Evolutionary conservation across 2,797 vertebrate genomes (phyloP).

Genomic region (Naso thynnoides): DNA sequence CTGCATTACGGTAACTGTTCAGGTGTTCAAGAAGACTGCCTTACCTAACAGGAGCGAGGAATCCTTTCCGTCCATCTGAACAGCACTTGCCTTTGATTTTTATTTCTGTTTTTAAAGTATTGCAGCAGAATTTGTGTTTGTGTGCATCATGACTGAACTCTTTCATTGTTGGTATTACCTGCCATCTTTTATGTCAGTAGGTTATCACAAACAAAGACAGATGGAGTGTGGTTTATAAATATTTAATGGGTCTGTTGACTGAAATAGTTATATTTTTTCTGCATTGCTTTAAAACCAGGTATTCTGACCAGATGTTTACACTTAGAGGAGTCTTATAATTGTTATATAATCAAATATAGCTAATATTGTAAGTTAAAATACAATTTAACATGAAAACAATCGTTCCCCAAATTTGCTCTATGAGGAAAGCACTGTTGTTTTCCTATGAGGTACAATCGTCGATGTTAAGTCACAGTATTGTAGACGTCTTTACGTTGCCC

Average conservation of each 20-base stretch:
- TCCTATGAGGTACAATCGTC: slow-evolving; percentile 7
- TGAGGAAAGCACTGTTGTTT: slow-evolving; percentile 10
- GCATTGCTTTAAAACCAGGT: slow-evolving; percentile 27
- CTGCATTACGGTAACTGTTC: slow-evolving; percentile 59
- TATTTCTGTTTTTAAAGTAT: slow-evolving; percentile 24
- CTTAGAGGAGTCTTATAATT: slow-evolving; percentile 7
- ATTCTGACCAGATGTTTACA: slow-evolving; percentile 50
- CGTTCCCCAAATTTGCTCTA: slow-evolving; percentile 4
- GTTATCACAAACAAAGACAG: not conserved
- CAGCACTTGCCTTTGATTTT: slow-evolving; percentile 36
- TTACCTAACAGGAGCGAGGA: slow-evolving; percentile 37
- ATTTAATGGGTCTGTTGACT: slow-evolving; percentile 1
- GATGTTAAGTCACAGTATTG: slow-evolving; percentile 36
- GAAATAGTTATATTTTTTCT: slow-evolving; percentile 18
- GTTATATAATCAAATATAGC: slow-evolving; percentile 25
- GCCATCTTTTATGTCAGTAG: not conserved
- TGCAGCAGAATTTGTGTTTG: slow-evolving; percentile 26
- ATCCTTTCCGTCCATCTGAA: slow-evolving; percentile 32
- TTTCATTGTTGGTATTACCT: slow-evolving; percentile 1
- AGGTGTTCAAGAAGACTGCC: slow-evolving; percentile 46
- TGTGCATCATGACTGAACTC: not conserved
- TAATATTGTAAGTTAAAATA: slow-evolving; percentile 9
- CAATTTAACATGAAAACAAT: slow-evolving; percentile 20
- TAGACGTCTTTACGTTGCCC: slow-evolving; percentile 19
- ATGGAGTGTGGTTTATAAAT: slow-evolving; percentile 12